Percentiles rank a stretch among this genome's conserved stretches.
Evolutionary conservation across 2,888 invertebrate species (phyloP).

Genomic region (Suillia variegata): DNA sequence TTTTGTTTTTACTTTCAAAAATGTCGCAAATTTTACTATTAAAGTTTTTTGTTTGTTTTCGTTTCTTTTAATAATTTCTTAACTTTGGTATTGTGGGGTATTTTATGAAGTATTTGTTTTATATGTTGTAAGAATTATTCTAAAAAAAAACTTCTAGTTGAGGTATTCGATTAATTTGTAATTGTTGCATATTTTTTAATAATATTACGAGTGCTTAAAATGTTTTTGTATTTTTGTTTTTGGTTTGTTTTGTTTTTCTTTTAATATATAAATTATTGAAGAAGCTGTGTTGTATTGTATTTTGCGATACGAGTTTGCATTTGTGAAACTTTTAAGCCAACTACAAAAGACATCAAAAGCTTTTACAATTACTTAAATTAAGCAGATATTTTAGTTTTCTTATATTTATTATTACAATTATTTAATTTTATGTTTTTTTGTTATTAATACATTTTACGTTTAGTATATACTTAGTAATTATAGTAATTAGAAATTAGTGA

Average conservation of each 20-base stretch:
- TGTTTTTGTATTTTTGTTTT: not conserved
- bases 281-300: no score
- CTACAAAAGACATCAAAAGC: constrained; percentile 9
- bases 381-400: not conserved
- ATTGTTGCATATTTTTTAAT: constrained; percentile 26
- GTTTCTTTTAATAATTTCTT: constrained; percentile 23
- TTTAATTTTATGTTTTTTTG: not conserved
- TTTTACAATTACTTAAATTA: not conserved
- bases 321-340: no score
- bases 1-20: no score
- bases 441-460: not conserved
- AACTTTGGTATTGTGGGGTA: constrained; percentile 20
- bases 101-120: constrained; percentile 12
- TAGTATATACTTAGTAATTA: constrained; percentile 2
- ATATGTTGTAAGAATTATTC: constrained; percentile 53
- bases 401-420: not conserved
- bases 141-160: constrained; percentile 56
- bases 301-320: no score
- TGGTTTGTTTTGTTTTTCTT: not conserved
- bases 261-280: not conserved
- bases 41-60: constrained; percentile 35
- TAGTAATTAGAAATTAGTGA: not conserved
- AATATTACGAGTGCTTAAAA: not conserved
- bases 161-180: constrained; percentile 56
- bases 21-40: constrained; percentile 50